These are phyloP conservation scores for Bruchidius siliquastri DNA, from an alignment of 2,888 invertebrate species.

Conservation along the genomic window DNA sequence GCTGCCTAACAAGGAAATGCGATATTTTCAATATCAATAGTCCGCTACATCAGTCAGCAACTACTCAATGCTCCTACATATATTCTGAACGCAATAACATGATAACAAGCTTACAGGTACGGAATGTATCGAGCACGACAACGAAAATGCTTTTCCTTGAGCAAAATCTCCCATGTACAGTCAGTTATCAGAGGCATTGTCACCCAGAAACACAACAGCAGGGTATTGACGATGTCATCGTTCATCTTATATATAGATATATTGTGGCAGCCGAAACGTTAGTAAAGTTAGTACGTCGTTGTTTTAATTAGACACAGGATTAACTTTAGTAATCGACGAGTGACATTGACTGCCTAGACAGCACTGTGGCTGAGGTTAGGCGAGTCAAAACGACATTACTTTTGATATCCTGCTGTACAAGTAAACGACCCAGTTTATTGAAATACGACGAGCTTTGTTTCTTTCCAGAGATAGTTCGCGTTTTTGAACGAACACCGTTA, in stretches of 20 bases:
- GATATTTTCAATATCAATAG: not conserved
- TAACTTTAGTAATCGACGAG: too few species aligned
- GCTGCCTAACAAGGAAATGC: not conserved
- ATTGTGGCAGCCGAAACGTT: too few species aligned
- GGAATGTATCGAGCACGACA: not conserved
- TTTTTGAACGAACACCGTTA: not conserved
- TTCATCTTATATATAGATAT: too few species aligned
- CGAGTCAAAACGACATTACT: not conserved
- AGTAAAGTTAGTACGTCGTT: too few species aligned
- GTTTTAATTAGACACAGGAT: too few species aligned
- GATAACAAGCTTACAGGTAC: not conserved
- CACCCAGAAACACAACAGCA: not conserved
- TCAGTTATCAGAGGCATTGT: not conserved
- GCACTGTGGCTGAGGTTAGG: too few species aligned
- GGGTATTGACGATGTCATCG: too few species aligned
- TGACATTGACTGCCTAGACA: too few species aligned
- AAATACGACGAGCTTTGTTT: not conserved
- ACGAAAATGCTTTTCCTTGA: not conserved
- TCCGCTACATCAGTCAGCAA: not conserved
- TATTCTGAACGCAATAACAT: not conserved
- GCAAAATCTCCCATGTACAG: not conserved
- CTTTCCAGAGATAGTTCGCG: not conserved
- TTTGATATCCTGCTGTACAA: not conserved
- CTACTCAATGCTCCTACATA: not conserved
- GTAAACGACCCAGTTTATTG: not conserved